A percentile compares a stretch with the other conserved stretches of the same genome.
Evolutionary conservation across 92 coral and sea anemone species (phyloP).

Genomic region (Metridium senile): DNA sequence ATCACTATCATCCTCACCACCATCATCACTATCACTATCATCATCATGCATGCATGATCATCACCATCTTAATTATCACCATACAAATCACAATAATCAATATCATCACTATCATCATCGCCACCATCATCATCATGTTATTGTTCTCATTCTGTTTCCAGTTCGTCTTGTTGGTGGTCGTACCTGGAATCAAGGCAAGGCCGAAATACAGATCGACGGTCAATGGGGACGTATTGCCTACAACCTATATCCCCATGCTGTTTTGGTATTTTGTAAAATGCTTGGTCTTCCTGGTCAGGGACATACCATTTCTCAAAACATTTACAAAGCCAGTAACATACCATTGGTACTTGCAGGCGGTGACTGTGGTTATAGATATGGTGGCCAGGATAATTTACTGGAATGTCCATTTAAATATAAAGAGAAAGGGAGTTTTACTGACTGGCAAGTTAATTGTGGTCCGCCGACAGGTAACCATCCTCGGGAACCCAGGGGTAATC

Average conservation of each 20-base stretch:
- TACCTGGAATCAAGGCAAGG: constrained; percentile 41
- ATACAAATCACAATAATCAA: too few relatives aligned
- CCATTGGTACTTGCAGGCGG: not conserved
- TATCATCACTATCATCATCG: not conserved
- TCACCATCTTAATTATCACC: too few relatives aligned
- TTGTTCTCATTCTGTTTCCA: not conserved
- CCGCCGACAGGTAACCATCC: constrained; percentile 44
- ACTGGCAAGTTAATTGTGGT: constrained; percentile 22
- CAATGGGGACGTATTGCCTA: constrained; percentile 20
- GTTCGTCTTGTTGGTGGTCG: constrained; percentile 39
- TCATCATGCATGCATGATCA: too few relatives aligned
- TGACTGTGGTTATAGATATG: not conserved
- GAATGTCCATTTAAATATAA: constrained; percentile 35
- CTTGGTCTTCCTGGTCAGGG: constrained; percentile 34
- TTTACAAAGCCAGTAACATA: not conserved
- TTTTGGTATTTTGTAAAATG: constrained; percentile 14
- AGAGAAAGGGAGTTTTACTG: not conserved
- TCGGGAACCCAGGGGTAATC: too few relatives aligned
- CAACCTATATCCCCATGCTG: not conserved
- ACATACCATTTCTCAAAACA: not conserved
- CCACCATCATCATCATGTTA: not conserved
- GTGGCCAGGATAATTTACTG: not conserved
- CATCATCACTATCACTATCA: too few relatives aligned
- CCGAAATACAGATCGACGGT: constrained; percentile 26
- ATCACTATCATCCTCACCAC: too few relatives aligned